These are phyloP conservation scores for Oreochromis tanganicae DNA, from an alignment of 2,113 vertebrate genomes.

Conservation along the genomic window DNA sequence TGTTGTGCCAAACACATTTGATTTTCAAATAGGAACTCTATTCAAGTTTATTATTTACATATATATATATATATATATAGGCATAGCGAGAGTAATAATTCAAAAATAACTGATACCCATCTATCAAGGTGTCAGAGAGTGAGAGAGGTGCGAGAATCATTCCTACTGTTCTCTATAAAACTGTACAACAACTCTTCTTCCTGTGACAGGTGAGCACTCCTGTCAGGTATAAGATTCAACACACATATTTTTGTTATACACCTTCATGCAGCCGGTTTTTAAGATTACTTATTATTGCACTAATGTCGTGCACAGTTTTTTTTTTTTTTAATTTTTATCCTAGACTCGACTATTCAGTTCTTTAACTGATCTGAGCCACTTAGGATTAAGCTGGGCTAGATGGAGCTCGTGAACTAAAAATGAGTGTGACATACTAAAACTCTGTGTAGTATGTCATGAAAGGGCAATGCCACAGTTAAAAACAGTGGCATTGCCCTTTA, in stretches of 20 bases:
- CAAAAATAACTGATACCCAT: not conserved
- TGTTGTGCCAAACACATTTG: not conserved
- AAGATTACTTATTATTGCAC: not conserved
- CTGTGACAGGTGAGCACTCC: not conserved
- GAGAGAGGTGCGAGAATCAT: not conserved
- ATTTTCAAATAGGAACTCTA: not conserved
- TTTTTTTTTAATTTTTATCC: not conserved
- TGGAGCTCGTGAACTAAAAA: not conserved
- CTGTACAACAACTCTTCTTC: not conserved
- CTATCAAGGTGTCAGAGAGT: not conserved
- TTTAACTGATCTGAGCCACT: not conserved
- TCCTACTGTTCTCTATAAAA: not conserved
- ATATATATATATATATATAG: not conserved
- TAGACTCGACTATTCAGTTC: not conserved
- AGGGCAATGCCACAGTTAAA: not conserved
- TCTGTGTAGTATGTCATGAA: too few species aligned
- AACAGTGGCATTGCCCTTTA: conserved; percentile 39
- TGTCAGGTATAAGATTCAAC: not conserved
- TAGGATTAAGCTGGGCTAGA: not conserved
- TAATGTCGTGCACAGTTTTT: not conserved
- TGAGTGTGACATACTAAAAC: not conserved
- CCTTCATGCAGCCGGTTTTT: not conserved
- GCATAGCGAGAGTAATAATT: not conserved
- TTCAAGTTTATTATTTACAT: not conserved
- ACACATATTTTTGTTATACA: not conserved